Percentiles rank a stretch among this genome's conserved stretches.
phyloP scores from a whole-genome alignment of 2,888 invertebrate genomes.

The Rhimphoctona megacephalus region DNA sequence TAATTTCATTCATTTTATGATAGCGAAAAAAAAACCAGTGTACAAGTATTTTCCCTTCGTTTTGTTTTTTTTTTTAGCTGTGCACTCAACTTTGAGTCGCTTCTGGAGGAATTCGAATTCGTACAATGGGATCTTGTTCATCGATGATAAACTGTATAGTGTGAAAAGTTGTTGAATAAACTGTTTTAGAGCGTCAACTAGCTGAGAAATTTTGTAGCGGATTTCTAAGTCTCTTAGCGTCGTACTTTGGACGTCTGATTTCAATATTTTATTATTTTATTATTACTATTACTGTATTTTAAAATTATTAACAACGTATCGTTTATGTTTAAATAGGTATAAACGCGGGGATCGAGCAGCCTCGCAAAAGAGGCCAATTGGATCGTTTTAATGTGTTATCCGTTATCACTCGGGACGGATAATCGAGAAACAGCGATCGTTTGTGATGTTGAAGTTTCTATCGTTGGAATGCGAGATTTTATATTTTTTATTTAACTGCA shows the following conservation, averaged over 20 bases:
- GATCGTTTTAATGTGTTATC: slow-evolving; percentile 19
- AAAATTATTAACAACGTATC: slow-evolving; percentile 1
- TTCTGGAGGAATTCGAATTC: slow-evolving; percentile 72
- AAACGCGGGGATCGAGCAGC: slow-evolving; percentile 29
- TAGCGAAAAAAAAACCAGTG: slow-evolving; percentile 27
- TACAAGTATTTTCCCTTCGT: slow-evolving; percentile 43
- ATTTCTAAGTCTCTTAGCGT: not conserved
- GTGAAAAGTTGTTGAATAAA: slow-evolving; percentile 65
- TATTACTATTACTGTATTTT: not conserved
- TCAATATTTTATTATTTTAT: slow-evolving; percentile 7
- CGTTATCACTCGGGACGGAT: slow-evolving; percentile 27
- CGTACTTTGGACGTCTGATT: not conserved
- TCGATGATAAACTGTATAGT: slow-evolving; percentile 59
- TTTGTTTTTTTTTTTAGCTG: slow-evolving; percentile 75
- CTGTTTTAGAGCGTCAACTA: slow-evolving; percentile 19
- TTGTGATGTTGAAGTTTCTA: not conserved
- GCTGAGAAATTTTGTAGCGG: not conserved
- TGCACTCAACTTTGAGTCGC: slow-evolving; percentile 74
- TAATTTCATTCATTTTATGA: slow-evolving; percentile 32
- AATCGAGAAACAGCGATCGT: slow-evolving; percentile 5
- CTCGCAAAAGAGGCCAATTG: slow-evolving; percentile 47
- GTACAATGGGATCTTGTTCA: slow-evolving; percentile 74
- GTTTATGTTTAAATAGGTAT: not conserved
- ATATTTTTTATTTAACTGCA: not conserved
- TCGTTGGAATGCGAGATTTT: slow-evolving; percentile 5